phyloP scores from a whole-genome alignment of 2,113 vertebrate genomes.

The Eidolon helvum region DNA sequence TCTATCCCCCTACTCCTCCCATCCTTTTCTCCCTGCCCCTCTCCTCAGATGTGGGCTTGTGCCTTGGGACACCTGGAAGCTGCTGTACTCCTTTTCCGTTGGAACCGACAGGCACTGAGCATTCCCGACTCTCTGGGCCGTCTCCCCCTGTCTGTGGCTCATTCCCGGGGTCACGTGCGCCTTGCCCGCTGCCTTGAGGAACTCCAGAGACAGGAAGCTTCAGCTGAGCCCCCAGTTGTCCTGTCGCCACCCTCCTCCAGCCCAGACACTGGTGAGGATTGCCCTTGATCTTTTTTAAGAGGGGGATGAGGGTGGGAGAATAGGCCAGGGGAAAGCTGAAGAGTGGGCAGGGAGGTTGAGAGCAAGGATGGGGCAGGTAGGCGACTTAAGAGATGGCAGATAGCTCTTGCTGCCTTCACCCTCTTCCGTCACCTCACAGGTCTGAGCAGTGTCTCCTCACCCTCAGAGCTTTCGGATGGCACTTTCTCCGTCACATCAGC shows the following conservation, averaged over 20 bases:
- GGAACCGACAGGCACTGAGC: slow-evolving; percentile 88
- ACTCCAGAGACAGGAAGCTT: slow-evolving; percentile 84
- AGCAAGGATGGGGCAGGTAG: background rate
- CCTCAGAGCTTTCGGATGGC: slow-evolving; percentile 83
- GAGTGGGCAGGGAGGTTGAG: background rate
- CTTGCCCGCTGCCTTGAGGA: slow-evolving; percentile 90
- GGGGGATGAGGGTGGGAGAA: background rate
- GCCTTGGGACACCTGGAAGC: slow-evolving; percentile 91
- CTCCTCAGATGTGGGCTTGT: slow-evolving; percentile 92
- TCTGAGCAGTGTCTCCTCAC: slow-evolving; percentile 89
- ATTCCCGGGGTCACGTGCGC: slow-evolving; percentile 89
- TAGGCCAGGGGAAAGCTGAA: background rate
- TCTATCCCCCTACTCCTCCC: background rate
- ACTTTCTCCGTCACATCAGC: slow-evolving; percentile 87
- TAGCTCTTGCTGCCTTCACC: background rate
- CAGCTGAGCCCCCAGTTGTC: slow-evolving; percentile 45
- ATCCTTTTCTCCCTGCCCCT: background rate
- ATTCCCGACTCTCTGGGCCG: slow-evolving; percentile 93
- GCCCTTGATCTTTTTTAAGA: background rate
- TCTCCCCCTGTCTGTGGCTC: slow-evolving; percentile 90
- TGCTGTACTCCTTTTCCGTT: slow-evolving; percentile 89
- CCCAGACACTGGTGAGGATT: slow-evolving; percentile 88
- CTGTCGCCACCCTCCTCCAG: slow-evolving; percentile 88
- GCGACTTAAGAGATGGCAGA: background rate
- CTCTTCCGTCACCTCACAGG: slow-evolving; percentile 82